phyloP scores from a whole-genome alignment of 1,140 invertebrate genomes.

The Heliconius hermathena region DNA sequence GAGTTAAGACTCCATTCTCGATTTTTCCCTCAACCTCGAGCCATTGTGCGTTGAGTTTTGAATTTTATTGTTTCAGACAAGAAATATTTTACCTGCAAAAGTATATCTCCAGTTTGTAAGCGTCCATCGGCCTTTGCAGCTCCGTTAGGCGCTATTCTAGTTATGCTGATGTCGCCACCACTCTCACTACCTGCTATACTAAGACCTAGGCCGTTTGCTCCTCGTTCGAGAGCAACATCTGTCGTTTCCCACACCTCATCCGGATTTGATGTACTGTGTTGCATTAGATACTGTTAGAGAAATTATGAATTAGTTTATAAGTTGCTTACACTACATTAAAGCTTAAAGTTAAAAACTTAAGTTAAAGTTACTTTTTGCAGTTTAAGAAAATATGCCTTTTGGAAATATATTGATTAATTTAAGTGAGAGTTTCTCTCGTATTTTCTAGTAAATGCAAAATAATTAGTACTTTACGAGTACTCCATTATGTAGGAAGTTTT shows the following conservation, averaged over 20 bases:
- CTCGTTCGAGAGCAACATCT: conserved; percentile 93
- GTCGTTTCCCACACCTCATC: conserved; percentile 90
- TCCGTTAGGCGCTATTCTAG: conserved; percentile 97
- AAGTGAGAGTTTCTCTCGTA: too few species aligned
- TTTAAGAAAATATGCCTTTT: too few species aligned
- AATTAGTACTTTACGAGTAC: too few species aligned
- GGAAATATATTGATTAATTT: too few species aligned
- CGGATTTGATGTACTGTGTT: conserved; percentile 51
- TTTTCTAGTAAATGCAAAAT: too few species aligned
- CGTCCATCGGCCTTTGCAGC: conserved; percentile 91
- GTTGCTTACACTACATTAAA: not conserved
- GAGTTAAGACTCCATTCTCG: not conserved
- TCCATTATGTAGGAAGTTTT: too few species aligned
- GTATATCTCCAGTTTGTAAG: conserved; percentile 83
- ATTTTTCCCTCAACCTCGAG: too few species aligned
- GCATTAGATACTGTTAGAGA: conserved; percentile 32
- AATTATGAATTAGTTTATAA: not conserved
- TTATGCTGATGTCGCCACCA: conserved; percentile 97
- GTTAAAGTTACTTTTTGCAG: too few species aligned
- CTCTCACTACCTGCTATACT: conserved; percentile 85
- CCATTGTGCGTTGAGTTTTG: not conserved
- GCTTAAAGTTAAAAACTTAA: too few species aligned
- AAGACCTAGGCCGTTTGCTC: conserved; percentile 90
- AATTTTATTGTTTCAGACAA: not conserved
- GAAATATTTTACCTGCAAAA: conserved; percentile 73